These are phyloP conservation scores for Enteromius paludinosus DNA, from an alignment of 2,797 vertebrate genomes.

Conservation along the genomic window DNA sequence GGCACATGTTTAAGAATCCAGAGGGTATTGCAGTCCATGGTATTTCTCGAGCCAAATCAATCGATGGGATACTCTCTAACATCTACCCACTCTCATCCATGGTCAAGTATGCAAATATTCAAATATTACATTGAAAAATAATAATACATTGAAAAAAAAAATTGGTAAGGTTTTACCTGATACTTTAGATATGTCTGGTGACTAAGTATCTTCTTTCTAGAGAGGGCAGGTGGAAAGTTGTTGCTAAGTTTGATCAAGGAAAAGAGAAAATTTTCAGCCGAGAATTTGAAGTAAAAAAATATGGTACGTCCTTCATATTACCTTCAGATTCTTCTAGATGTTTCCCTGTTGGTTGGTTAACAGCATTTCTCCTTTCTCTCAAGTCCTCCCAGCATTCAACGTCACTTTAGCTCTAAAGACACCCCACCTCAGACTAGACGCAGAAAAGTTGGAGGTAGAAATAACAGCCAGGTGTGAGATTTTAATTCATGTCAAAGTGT, in stretches of 20 bases:
- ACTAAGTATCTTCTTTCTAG: too few species aligned
- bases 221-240: conserved; percentile 76
- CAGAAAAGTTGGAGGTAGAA: conserved; percentile 68
- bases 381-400: conserved; percentile 81
- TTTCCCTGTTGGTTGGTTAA: neutral
- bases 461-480: conserved; percentile 62
- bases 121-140: neutral
- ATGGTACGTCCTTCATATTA: conserved; percentile 65
- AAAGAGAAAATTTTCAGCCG: conserved; percentile 73
- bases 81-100: conserved; percentile 66
- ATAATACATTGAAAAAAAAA: neutral
- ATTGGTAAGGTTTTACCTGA: neutral
- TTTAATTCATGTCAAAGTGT: too few species aligned
- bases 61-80: conserved; percentile 57
- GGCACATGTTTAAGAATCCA: conserved; percentile 67
- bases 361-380: neutral
- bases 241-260: conserved; percentile 74
- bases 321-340: neutral
- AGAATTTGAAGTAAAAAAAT: conserved; percentile 78
- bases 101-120: conserved; percentile 66
- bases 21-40: conserved; percentile 73
- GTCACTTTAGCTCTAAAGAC: conserved; percentile 74
- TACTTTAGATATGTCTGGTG: too few species aligned
- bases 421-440: conserved; percentile 69
- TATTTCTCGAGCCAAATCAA: conserved; percentile 45